Base-by-base conservation (phyloP, 2,888 invertebrate species). In the Nycteola revayana region DNA sequence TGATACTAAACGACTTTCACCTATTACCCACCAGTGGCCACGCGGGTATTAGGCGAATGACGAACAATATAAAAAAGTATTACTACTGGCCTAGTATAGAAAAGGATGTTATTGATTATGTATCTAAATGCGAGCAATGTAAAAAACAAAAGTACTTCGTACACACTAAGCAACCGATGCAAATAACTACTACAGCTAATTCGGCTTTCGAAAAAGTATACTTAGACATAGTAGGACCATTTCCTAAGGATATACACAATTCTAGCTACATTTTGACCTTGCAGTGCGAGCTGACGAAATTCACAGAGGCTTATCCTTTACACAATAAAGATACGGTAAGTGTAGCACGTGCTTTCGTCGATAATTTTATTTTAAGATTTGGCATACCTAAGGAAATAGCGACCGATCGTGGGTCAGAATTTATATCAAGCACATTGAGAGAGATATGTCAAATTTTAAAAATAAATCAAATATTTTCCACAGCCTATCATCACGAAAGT, bases 1-100 rank as follows among this genome's bases (percentile, higher is more conserved):
- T 26, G 3, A 26, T 26, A 26, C 10, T 26, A 7, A 26, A 26
- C 7, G 26, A 26, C 7, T 26, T 11, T 26, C 26, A 26, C 14
- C 7, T 26, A 14, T 14, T 26, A 7, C 26, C 26, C 7, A 26
- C 11, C 7, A 26, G 26, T 14, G 26, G 26, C 7, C 26, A 26
- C 8, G 14, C 8, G 8, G 26, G 26, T 1, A 26, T 26, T 11
- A 26, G 14, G 14, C 6, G 26, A 11, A 26, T 26, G 26, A 6
- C 8, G 7, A 26, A 11, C 8, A 26, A 26, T 2, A 26, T 26
- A n/a, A 10, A n/a, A n/a, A n/a, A n/a, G n/a, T n/a, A n/a, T n/a
- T n/a, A n/a, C n/a, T n/a, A n/a, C n/a, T n/a, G n/a, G 18, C 18
- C 18, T 3, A 5, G 4, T 5, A 5, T 18, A 18, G 18, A 18